Conservation (phyloP, 2,888 invertebrate species). For the Gasteruption jaculator region DNA sequence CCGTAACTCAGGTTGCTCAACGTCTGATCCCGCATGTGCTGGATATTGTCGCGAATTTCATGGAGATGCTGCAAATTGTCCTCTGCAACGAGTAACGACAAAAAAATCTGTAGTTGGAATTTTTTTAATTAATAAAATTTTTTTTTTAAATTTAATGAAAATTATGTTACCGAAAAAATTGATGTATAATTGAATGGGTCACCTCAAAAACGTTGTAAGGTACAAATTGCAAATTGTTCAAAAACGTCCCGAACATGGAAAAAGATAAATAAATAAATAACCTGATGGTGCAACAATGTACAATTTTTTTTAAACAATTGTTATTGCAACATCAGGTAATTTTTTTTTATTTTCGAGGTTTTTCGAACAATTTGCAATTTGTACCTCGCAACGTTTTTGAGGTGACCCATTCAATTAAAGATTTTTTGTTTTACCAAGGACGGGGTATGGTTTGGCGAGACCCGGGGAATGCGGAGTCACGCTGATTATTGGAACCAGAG, state of each 20-base stretch:
- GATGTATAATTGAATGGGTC: too few species aligned
- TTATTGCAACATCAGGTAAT: neutral
- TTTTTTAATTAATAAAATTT: too few species aligned
- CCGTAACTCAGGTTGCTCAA: conserved; percentile 40
- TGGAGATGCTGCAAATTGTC: conserved; percentile 73
- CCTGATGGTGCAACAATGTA: conserved; percentile 8
- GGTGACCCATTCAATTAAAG: too few species aligned
- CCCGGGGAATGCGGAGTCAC: conserved; percentile 86
- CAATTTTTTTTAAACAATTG: neutral
- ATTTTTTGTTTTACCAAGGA: conserved; percentile 51
- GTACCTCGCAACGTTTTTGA: too few species aligned
- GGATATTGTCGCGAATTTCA: conserved; percentile 71
- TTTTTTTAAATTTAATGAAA: too few species aligned
- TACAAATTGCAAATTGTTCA: too few species aligned
- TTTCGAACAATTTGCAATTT: too few species aligned
- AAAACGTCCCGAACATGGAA: too few species aligned
- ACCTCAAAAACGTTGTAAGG: too few species aligned
- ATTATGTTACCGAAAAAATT: too few species aligned
- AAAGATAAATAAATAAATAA: conserved; percentile 17
- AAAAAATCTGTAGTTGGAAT: too few species aligned
- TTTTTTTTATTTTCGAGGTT: too few species aligned
- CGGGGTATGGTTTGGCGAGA: conserved; percentile 62
- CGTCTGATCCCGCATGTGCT: conserved; percentile 70
- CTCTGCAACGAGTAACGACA: conserved; percentile 52
- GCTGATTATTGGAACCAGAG: conserved; percentile 77